Conservation (phyloP, 1,140 invertebrate species). For the Coenobita brevimanus region DNA sequence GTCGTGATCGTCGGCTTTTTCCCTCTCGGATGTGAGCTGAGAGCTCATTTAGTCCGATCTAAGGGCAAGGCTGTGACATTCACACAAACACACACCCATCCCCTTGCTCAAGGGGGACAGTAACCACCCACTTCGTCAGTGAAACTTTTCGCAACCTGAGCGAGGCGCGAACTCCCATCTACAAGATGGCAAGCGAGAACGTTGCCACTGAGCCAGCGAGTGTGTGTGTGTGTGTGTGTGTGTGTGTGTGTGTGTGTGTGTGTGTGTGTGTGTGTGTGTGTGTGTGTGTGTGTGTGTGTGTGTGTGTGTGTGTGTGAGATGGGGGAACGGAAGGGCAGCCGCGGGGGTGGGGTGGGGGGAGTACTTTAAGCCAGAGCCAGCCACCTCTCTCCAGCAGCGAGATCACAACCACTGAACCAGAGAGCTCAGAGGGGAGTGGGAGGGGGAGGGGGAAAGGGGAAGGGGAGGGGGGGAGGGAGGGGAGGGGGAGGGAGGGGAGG, state of each 20-base stretch:
- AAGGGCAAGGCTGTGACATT: background rate
- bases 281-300: constrained; percentile 37
- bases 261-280: constrained; percentile 41
- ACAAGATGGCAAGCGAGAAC: too few relatives aligned
- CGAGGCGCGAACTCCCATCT: too few relatives aligned
- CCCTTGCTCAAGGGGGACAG: too few relatives aligned
- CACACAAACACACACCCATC: background rate
- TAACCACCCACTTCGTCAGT: background rate
- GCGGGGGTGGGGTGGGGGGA: background rate
- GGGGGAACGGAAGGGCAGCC: background rate
- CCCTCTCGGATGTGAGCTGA: too few relatives aligned
- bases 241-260: constrained; percentile 43
- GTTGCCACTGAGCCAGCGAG: background rate
- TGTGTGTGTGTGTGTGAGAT: background rate
- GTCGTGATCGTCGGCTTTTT: too few relatives aligned
- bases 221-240: constrained; percentile 45
- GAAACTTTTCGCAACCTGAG: background rate
- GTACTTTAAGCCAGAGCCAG: too few relatives aligned
- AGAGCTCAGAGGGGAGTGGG: too few relatives aligned
- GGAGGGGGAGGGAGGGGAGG: background rate
- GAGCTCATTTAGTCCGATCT: too few relatives aligned
- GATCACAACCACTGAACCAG: too few relatives aligned
- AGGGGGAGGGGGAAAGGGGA: too few relatives aligned
- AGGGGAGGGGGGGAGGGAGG: background rate
- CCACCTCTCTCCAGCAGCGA: too few relatives aligned